Percentiles rank a stretch among this genome's conserved stretches.
phyloP scores from a whole-genome alignment of 2,797 vertebrate genomes.

The Darevskia nairensis region DNA sequence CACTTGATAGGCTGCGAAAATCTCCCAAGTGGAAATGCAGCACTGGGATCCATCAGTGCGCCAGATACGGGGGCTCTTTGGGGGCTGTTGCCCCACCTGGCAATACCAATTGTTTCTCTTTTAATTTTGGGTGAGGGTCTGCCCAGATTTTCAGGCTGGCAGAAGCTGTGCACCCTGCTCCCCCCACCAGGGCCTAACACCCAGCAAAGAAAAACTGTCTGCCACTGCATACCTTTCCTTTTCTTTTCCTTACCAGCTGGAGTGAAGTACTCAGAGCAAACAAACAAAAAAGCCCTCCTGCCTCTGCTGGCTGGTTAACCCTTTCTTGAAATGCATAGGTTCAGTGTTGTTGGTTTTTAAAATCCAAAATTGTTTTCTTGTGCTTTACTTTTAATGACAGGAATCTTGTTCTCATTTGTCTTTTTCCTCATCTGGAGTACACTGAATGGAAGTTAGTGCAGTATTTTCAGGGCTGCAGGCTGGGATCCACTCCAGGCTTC shows the following conservation, averaged over 20 bases:
- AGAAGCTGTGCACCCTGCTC: background rate
- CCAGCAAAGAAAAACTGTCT: slow-evolving; percentile 12
- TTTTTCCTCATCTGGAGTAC: background rate
- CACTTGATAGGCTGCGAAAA: background rate
- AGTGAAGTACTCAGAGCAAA: background rate
- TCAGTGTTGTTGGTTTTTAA: background rate
- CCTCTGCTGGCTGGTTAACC: background rate
- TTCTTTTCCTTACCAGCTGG: slow-evolving; percentile 19
- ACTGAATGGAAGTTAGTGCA: background rate
- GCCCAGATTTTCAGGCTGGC: background rate
- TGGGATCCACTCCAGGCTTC: background rate
- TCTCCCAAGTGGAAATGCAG: background rate
- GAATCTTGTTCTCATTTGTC: background rate
- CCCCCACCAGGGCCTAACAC: background rate
- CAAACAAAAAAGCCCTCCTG: slow-evolving; percentile 4
- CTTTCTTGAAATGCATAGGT: background rate
- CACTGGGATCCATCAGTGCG: background rate
- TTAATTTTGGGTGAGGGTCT: background rate
- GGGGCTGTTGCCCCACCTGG: background rate
- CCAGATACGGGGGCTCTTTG: background rate
- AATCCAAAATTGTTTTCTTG: background rate
- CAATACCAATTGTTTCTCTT: background rate
- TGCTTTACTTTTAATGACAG: background rate
- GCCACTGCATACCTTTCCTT: slow-evolving; percentile 13
- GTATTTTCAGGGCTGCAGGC: background rate